Base-by-base conservation (phyloP, 2,797 vertebrate genomes). In the Eurystomus glaucurus region DNA sequence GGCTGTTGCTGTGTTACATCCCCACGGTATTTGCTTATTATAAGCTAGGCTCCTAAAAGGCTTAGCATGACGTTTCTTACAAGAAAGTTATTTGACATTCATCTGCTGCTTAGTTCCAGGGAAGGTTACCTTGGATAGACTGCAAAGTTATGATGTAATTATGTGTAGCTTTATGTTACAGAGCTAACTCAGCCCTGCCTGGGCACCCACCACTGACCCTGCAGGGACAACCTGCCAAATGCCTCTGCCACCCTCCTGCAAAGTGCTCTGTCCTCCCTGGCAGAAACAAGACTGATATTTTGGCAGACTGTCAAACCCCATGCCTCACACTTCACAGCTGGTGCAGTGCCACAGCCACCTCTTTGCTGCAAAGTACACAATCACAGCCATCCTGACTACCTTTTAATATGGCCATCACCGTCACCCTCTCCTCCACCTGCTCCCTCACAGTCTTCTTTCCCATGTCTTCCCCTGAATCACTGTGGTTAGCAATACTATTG, bases 71-170 rank as follows among this genome's bases (percentile, higher is more conserved):
- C 92, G 80, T 79, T 45, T 29, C 52, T 88, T 70, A 55, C 10
- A 87, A 88, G 43, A 81, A 85, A 90, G n/a, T n/a, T 72, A 68
- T 81, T 90, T 71, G 39, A 41, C 62, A 55, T 72, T 84, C 69
- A 46, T 61, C 41, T 58, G 37, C 35, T 84, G 69, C 75, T 88
- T 43, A 14, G 41, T 82, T 93, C 58, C 70, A 54, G 10, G 54
- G 70, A 39, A 87, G 33, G 35, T 54, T 88, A 39, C 51, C 43
- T 69, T 4, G 3, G 10, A 13, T 4, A 78, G 69, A 18, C 51
- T 90, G 83, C 29, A 69, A 72, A 91, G 51, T 33, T 57, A 43
- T 10, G 8, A n/a, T n/a, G 50, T 26, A 75, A 91, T 84, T 75
- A 50, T 28, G 28, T 1, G 18, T 6, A 68, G 57, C 14, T 88